Evolutionary conservation across 1,140 invertebrate species (phyloP).

Genomic region (Cephus cinctus): DNA sequence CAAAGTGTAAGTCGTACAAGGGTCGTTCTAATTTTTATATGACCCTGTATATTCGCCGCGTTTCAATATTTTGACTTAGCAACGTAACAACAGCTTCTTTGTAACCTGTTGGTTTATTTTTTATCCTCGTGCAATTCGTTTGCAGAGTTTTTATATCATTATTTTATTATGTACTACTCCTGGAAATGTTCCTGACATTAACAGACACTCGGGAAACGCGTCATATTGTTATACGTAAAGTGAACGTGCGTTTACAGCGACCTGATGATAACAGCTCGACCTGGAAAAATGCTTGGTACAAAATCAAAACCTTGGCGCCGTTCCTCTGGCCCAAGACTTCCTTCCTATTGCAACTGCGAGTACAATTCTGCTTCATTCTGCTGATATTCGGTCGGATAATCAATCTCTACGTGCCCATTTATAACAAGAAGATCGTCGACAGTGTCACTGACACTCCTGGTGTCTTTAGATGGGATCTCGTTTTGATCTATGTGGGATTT

Average conservation of each 20-base stretch:
- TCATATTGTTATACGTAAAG: slow-evolving; percentile 6
- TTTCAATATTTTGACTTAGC: too few relatives aligned
- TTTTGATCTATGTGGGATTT: slow-evolving; percentile 81
- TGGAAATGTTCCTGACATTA: too few relatives aligned
- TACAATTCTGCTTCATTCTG: slow-evolving; percentile 79
- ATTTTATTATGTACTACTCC: too few relatives aligned
- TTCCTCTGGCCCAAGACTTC: slow-evolving; percentile 94
- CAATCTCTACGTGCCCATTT: slow-evolving; percentile 92
- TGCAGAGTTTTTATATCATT: too few relatives aligned
- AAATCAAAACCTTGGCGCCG: slow-evolving; percentile 77
- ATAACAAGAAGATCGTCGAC: slow-evolving; percentile 80
- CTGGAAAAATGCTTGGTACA: slow-evolving; percentile 76
- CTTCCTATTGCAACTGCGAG: slow-evolving; percentile 73
- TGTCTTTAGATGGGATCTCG: slow-evolving; percentile 76
- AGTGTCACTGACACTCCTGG: slow-evolving; percentile 48
- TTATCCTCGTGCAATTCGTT: too few relatives aligned
- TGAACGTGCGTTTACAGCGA: slow-evolving; percentile 45
- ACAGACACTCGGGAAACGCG: background rate
- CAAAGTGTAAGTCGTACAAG: slow-evolving; percentile 41
- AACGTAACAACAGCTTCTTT: too few relatives aligned
- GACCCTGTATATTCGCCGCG: too few relatives aligned
- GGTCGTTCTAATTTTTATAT: background rate
- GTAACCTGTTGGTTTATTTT: too few relatives aligned
- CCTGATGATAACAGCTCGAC: slow-evolving; percentile 66
- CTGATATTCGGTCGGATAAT: slow-evolving; percentile 80